Conservation (phyloP, 2,888 invertebrate species). For the Thera obeliscata region DNA sequence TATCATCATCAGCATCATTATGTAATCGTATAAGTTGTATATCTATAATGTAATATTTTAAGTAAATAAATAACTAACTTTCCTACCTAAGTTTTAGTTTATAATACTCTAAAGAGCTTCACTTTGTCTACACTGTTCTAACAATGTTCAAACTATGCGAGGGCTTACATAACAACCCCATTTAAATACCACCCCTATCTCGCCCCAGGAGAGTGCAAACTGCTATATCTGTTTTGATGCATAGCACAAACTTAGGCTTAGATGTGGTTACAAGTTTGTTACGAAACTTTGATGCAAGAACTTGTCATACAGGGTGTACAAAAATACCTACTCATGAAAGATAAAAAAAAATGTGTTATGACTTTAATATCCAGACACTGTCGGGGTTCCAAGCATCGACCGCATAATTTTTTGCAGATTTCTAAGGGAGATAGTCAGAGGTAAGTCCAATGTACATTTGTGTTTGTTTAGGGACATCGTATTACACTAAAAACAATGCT, state of each 20-base stretch:
- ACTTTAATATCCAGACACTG: too few species aligned
- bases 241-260: conserved; percentile 13
- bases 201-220: conserved; percentile 1
- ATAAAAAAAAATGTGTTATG: too few species aligned
- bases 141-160: conserved; percentile 1
- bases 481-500: too few species aligned
- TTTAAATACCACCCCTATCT: conserved; percentile 4
- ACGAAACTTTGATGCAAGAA: conserved; percentile 8
- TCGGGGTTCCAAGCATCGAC: too few species aligned
- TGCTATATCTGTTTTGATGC: conserved; percentile 3
- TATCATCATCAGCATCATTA: too few species aligned
- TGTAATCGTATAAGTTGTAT: too few species aligned
- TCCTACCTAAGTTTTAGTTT: not conserved
- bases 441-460: too few species aligned
- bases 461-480: too few species aligned
- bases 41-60: too few species aligned
- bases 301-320: not conserved
- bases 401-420: too few species aligned
- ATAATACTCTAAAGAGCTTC: not conserved
- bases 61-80: not conserved
- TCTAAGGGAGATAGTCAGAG: too few species aligned
- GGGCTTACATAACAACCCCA: not conserved
- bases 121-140: not conserved
- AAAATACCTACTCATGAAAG: not conserved
- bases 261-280: conserved; percentile 11